Evolutionary conservation across 2,797 vertebrate species (phyloP).

Genomic region (Enteromius trimaculatus): DNA sequence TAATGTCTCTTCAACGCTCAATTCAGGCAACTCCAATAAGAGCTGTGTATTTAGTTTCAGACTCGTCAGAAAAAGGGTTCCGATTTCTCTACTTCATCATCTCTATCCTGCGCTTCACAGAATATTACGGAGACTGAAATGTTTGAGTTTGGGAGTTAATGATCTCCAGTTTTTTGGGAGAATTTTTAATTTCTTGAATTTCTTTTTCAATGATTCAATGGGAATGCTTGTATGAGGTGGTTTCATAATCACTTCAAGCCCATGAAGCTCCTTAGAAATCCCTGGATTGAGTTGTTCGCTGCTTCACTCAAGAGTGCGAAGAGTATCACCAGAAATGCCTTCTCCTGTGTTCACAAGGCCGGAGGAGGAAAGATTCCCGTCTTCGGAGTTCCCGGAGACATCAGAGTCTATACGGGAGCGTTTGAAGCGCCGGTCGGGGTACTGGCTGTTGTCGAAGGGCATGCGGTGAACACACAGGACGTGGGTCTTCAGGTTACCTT

Average conservation of each 20-base stretch:
- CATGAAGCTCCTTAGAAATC: constrained; percentile 41
- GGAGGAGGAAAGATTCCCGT: constrained; percentile 64
- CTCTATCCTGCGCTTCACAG: constrained; percentile 61
- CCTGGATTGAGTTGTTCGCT: constrained; percentile 39
- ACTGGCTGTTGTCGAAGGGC: constrained; percentile 97
- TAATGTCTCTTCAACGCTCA: constrained; percentile 63
- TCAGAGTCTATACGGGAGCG: constrained; percentile 84
- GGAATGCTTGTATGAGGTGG: constrained; percentile 1
- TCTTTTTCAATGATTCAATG: constrained; percentile 3
- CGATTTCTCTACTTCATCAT: constrained; percentile 43
- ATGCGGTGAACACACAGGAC: constrained; percentile 93
- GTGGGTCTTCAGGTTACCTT: constrained; percentile 96
- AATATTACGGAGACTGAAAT: constrained; percentile 29
- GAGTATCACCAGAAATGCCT: constrained; percentile 65
- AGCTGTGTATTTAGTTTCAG: constrained; percentile 57
- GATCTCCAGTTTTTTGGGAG: neutral
- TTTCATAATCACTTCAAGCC: constrained; percentile 18
- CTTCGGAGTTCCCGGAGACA: constrained; percentile 74
- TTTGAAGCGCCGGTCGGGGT: constrained; percentile 93
- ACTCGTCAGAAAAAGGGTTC: constrained; percentile 57
- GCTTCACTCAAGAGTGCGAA: constrained; percentile 69
- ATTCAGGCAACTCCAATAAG: constrained; percentile 63
- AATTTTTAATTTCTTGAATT: neutral
- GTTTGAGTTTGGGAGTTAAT: constrained; percentile 17
- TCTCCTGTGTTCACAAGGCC: constrained; percentile 67